Evolutionary conservation across 2,888 invertebrate species (phyloP), one percentile per base, ranked within the genome.

Genomic region (Sarcophaga rosellei): DNA sequence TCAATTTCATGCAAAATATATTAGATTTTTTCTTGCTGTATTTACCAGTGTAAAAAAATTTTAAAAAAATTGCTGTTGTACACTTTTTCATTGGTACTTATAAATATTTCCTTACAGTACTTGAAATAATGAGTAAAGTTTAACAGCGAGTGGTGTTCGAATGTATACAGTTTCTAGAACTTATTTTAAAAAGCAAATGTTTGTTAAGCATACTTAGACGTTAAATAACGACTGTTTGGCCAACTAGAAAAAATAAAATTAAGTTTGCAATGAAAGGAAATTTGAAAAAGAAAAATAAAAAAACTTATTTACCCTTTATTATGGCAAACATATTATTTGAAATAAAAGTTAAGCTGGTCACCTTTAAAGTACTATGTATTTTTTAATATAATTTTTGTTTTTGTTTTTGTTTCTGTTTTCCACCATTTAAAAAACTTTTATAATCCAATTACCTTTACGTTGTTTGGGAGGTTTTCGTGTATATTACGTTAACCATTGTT

Each of bases 371-470:
- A 44, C 21, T 20, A 20, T 17, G n/a, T n/a, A n/a, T 17, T 20
- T 61, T 47, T 69, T 35, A 35, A 35, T 35, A 35, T 35, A 35
- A 15, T 23, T n/a, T 59, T 81, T 23, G 15, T 62, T 63, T 62
- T 53, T 45, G 25, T 21, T n/a, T n/a, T n/a, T n/a, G 25, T 63
- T 63, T 23, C 68, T 74, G 59, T 62, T 12, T 75, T 63, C 57
- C 20, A 53, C 53, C 59, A 70, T 81, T 65, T 72, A 72, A 72
- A 59, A 76, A 77, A 82, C 76, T 77, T 82, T 82, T 74, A 66
- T 82, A 76, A 82, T 82, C 82, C 72, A 82, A 77, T 82, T 82
- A 82, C 82, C 76, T 82, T 66, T 72, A 61, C 59, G 45, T 77
- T 77, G 72, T 47, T 59, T 45, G 61, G 59, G 35, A 57, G 44